Evolutionary conservation across 2,888 invertebrate genomes (phyloP), one percentile per base, ranked within the genome.

Genomic region (Coronaproctus castanopsis): DNA sequence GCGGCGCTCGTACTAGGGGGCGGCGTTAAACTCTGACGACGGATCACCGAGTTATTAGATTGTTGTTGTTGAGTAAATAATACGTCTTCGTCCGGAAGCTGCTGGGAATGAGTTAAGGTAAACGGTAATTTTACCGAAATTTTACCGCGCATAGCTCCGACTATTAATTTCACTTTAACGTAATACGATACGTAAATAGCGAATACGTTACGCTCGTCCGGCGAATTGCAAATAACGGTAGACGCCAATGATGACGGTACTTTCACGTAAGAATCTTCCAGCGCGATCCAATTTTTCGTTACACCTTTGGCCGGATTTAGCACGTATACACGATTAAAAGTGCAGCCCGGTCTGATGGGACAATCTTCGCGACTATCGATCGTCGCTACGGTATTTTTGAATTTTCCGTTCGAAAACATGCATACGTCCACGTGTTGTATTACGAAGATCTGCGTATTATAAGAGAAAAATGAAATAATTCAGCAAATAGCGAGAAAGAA

Each of bases 351-450:
- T 49, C 77, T 72, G 3, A 87, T 77, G 0, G 84, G 83, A 66
- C 78, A 79, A 61, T 76, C 77, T 1, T 80, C 79, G 62, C 76
- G 78, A 61, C 79, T 76, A 62, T 80, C 79, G 55, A 77, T 69
- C 62, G 75, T 69, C 1, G 87, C 89, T 1, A 91, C 89, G n/a
- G 87, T 82, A 71, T 90, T 91, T 74, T 91, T 90, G 75, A 91
- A 91, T 73, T 90, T 90, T 0, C 90, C 90, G 68, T 90, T 89
- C 65, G 90, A 91, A 73, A 92, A 89, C 85, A 93, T 90, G 72
- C 90, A 90, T 1, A 93, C 91, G 70, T 90, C 89, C 22, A 90
- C 90, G 71, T 89, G 87, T 70, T 91, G 90, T 2, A 90, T 84
- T 60, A 88, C 81, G 68, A 87, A 79, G 3, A 85, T 81, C 89